phyloP scores from a whole-genome alignment of 2,888 invertebrate genomes.

The Pycnomerus fuliginosus region DNA sequence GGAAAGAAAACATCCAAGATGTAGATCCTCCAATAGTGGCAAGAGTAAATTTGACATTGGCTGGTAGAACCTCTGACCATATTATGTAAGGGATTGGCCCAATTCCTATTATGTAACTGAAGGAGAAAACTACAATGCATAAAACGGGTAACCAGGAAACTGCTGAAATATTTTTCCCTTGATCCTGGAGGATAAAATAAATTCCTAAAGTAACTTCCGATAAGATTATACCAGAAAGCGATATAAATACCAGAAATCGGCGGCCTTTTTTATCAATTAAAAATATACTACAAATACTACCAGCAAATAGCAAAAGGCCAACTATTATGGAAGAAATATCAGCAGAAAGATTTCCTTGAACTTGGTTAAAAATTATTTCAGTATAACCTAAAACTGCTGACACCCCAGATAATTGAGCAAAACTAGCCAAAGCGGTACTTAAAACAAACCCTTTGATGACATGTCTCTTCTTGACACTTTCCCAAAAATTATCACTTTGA shows the following conservation, averaged over 20 bases:
- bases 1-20: conserved; percentile 72
- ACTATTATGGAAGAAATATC: conserved; percentile 72
- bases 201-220: conserved; percentile 54
- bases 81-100: conserved; percentile 81
- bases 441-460: no score
- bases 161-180: conserved; percentile 45
- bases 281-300: conserved; percentile 69
- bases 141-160: conserved; percentile 70
- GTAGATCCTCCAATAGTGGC: conserved; percentile 72
- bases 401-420: no score
- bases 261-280: conserved; percentile 76
- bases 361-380: no score
- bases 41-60: conserved; percentile 71
- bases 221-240: conserved; percentile 64
- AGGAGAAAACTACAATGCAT: conserved; percentile 68
- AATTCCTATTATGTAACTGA: conserved; percentile 70
- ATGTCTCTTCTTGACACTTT: no score
- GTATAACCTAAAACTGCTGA: no score
- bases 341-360: no score
- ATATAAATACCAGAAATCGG: conserved; percentile 66
- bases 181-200: conserved; percentile 52
- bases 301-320: conserved; percentile 68
- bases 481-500: no score
- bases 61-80: conserved; percentile 77
- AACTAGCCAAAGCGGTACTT: no score